Evolutionary conservation across 1,140 invertebrate species (phyloP).

Genomic region (Saccostrea echinata): DNA sequence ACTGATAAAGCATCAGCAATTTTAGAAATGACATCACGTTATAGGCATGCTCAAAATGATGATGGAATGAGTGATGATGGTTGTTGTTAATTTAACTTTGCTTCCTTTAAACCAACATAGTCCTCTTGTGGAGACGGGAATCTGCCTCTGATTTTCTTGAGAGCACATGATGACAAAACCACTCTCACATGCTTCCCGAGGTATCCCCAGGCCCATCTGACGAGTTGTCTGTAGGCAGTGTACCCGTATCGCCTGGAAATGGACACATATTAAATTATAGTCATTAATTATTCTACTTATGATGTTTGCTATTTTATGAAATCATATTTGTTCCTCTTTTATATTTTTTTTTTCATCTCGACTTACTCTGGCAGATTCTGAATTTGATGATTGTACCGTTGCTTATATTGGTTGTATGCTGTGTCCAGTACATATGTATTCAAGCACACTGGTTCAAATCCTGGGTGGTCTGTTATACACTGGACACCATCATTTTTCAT

Average conservation of each 20-base stretch:
- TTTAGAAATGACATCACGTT: background rate
- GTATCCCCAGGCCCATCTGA: conserved; percentile 32
- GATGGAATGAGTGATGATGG: background rate
- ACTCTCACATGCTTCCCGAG: conserved; percentile 24
- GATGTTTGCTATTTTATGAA: background rate
- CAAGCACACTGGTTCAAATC: conserved; percentile 48
- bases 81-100: background rate
- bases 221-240: conserved; percentile 42
- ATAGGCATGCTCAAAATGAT: background rate
- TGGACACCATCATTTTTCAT: background rate
- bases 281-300: background rate
- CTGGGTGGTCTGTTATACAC: conserved; percentile 54
- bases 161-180: conserved; percentile 28
- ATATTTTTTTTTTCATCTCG: background rate
- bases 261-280: background rate
- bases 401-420: conserved; percentile 45
- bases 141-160: background rate
- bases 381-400: conserved; percentile 45
- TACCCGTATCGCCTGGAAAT: conserved; percentile 43
- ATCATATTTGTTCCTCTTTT: background rate
- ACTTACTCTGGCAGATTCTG: background rate
- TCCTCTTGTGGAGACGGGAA: background rate
- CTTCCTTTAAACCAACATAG: conserved; percentile 4
- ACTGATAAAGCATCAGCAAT: background rate
- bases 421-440: conserved; percentile 48